Base-by-base conservation (phyloP, 2,113 vertebrate genomes). In the Pseudorasbora parva region DNA sequence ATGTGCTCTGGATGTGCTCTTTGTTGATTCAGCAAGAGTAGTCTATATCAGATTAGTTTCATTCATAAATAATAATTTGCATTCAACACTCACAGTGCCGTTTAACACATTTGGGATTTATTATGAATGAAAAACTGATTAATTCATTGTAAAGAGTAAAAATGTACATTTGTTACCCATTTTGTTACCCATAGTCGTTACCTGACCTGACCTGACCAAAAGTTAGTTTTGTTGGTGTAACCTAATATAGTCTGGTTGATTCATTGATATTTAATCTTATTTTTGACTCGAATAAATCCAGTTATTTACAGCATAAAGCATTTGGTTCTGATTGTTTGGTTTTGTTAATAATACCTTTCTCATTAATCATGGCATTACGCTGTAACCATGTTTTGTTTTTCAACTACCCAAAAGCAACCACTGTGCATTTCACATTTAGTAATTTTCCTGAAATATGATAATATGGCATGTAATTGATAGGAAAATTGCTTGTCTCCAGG, bases 401-500 rank as follows among this genome's bases (percentile, higher is more conserved):
- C 71, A 23, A 56, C 54, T 33, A 47, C 43, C 69, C 51, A 71
- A 72, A 79, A 23, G 14, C 83, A 62, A 47, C 69, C 64, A 33
- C 27, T 57, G 47, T 10, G 57, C 25, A 41, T 41, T 79, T 56
- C 33, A 25, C 30, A 0, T 47, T 47, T 72, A 51, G 75, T 72
- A 5, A 27, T 51, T 72, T 56, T 66, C 33, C 25, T 79, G 64
- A 84, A 79, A 78, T 27, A 19, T 79, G 75, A 72, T 14, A 66
- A 10, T 54, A 1, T 12, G 21, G 43, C 60, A 62, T 69, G 82
- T 64, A 78, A 59, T 68, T 79, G 21, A n/a, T 51, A 72, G 62
- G 83, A 84, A 84, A 79, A 80, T 79, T 25, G 41, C 69, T 72
- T 0, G 11, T 47, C 41, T 72, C 69, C 37, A 72, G 69, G 47